A percentile compares a stretch with the other conserved stretches of the same genome.
Conservation (phyloP, 2,888 invertebrate species). For the Sepioteuthis lessoniana region DNA sequence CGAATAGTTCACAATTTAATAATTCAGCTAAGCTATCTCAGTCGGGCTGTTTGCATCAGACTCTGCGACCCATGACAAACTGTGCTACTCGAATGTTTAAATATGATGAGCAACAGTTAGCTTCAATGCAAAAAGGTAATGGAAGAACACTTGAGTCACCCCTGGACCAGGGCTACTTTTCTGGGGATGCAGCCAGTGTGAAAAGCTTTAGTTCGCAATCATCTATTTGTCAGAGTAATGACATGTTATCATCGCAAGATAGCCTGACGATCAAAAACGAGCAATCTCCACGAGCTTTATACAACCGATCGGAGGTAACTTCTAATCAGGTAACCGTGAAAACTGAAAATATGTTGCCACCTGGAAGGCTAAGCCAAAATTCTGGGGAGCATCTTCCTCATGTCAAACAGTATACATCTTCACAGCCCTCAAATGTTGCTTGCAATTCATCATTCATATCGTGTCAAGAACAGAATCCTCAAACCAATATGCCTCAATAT, state of each 20-base stretch:
- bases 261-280: conserved; percentile 40
- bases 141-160: conserved; percentile 64
- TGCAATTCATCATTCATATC: background rate
- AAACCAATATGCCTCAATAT: background rate
- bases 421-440: background rate
- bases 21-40: conserved; percentile 41
- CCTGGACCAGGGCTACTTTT: conserved; percentile 70
- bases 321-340: conserved; percentile 36
- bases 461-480: background rate
- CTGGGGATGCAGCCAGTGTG: conserved; percentile 67
- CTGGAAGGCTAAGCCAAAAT: background rate
- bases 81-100: background rate
- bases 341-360: background rate
- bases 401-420: background rate
- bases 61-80: conserved; percentile 10
- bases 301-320: background rate
- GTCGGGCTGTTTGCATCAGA: conserved; percentile 38
- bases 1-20: conserved; percentile 20
- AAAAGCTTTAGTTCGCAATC: conserved; percentile 64
- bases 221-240: conserved; percentile 48
- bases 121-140: conserved; percentile 6
- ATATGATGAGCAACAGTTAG: conserved; percentile 40
- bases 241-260: conserved; percentile 44
- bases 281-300: background rate
- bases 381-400: background rate